phyloP scores from a whole-genome alignment of 2,888 invertebrate genomes.

The Prenolepis imparis region DNA sequence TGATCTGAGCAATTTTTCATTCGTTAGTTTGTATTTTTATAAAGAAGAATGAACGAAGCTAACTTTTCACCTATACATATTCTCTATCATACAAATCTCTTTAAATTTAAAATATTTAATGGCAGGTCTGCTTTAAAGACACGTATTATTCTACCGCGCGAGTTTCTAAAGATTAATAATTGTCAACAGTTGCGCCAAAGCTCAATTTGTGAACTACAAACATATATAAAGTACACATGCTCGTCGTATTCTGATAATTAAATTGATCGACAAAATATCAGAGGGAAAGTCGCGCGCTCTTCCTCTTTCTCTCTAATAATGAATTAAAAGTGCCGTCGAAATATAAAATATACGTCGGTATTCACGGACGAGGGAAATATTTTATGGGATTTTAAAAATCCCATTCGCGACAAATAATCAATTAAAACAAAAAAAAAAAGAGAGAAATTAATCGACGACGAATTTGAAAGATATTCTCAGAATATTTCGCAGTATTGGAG shows the following conservation, averaged over 20 bases:
- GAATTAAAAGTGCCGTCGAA: not conserved
- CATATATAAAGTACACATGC: not conserved
- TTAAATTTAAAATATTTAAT: not conserved
- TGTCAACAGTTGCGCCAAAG: not conserved
- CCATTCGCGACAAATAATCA: not conserved
- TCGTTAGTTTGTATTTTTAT: not conserved
- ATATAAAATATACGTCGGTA: not conserved
- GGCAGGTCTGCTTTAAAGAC: not conserved
- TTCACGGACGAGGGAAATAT: not conserved
- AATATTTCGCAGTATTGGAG: not conserved
- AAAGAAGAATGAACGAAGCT: not conserved
- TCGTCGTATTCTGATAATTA: not conserved
- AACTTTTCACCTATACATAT: not conserved
- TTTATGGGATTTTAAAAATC: not conserved
- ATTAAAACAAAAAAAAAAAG: not conserved
- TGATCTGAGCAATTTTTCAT: not conserved
- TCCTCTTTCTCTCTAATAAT: not conserved
- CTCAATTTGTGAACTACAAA: not conserved
- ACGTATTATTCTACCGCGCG: not conserved
- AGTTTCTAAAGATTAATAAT: not conserved
- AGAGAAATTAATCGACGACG: not conserved
- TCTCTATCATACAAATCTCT: not conserved
- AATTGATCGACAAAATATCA: conserved; percentile 1
- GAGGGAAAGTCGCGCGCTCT: not conserved
- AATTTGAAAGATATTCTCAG: not conserved